Percentiles rank a stretch among this genome's conserved stretches.
Conservation (phyloP, 2,113 vertebrate genomes). For the Grammomys surdaster region DNA sequence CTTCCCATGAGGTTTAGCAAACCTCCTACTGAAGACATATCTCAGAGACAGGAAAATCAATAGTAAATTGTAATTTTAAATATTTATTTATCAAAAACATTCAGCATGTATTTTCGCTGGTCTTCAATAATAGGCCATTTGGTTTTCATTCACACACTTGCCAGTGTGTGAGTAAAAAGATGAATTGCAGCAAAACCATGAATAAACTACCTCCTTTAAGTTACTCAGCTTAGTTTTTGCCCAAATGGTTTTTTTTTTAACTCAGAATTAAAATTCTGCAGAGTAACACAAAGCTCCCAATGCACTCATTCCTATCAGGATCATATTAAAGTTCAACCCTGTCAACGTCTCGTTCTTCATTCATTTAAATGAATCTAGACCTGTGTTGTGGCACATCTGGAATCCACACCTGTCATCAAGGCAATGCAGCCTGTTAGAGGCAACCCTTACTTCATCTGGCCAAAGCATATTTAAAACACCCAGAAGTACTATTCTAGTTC, state of each 20-base stretch:
- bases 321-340: slow-evolving; percentile 12
- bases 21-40: background rate
- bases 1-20: background rate
- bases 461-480: slow-evolving; percentile 14
- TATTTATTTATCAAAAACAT: slow-evolving; percentile 6
- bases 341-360: background rate
- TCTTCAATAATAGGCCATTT: background rate
- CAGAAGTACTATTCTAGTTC: background rate
- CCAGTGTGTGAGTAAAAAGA: background rate
- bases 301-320: background rate
- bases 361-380: background rate
- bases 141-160: background rate
- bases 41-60: background rate
- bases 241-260: slow-evolving; percentile 9
- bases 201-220: slow-evolving; percentile 15
- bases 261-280: slow-evolving; percentile 37
- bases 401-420: background rate
- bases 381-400: background rate
- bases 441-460: background rate
- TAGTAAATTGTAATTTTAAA: background rate
- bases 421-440: background rate
- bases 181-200: background rate
- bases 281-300: background rate
- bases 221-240: slow-evolving; percentile 35
- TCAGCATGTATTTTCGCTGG: background rate